These are phyloP conservation scores for Rhegmatorhina hoffmannsi DNA, from an alignment of 2,113 vertebrate genomes.

Conservation along the genomic window DNA sequence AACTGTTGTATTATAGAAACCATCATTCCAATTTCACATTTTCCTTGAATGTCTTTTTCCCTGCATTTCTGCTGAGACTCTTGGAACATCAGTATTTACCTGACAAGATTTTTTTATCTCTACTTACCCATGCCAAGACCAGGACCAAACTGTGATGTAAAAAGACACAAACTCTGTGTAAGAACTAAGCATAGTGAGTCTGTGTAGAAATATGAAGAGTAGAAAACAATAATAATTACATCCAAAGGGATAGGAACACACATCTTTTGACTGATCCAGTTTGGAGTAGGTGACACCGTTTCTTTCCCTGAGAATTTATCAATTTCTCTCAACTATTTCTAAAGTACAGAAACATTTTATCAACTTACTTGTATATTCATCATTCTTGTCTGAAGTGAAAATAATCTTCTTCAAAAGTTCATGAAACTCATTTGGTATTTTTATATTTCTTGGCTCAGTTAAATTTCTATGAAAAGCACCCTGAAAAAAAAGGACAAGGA, in stretches of 20 bases:
- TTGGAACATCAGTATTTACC: not conserved
- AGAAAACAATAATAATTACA: not conserved
- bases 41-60: not conserved
- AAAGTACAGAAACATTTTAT: not conserved
- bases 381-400: not conserved
- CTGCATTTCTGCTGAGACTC: not conserved
- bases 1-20: not conserved
- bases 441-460: not conserved
- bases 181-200: not conserved
- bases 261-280: not conserved
- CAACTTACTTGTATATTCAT: not conserved
- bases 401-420: not conserved
- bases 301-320: not conserved
- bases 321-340: not conserved
- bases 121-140: not conserved
- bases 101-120: not conserved
- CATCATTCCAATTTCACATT: not conserved
- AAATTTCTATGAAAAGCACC: not conserved
- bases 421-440: not conserved
- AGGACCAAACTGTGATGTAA: not conserved
- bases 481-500: not conserved
- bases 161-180: not conserved
- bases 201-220: not conserved
- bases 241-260: not conserved
- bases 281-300: not conserved